Evolutionary conservation across 2,888 invertebrate genomes (phyloP), one percentile per base, ranked within the genome.

Genomic region (Sphecodes monilicornis): DNA sequence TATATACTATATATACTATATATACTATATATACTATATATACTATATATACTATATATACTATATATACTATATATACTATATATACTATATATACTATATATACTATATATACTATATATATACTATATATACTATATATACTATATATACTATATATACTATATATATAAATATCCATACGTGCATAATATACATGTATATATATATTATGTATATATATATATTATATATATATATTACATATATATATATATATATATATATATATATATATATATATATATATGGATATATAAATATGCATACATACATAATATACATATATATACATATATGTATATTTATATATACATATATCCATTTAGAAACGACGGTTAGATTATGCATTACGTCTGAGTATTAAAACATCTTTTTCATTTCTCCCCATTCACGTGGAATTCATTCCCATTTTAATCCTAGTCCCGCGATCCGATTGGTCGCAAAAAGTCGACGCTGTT

Each of bases 311-410:
- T n/a, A n/a, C n/a, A n/a, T n/a, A n/a, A 32, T 64, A 18, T 26
- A 29, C 29, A 60, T 60, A 64, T 18, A 64, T 2, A 64, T 64
- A 87, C 91, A 91, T 90, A 90, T 84, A 92, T 92, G n/a, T 50
- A 72, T 46, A 70, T 29, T 22, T 64, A 50, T 41, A 36, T 79
- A 72, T 76, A 68, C 76, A 84, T 64, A 77, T 64, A 54, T 80
- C 90, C 86, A 92, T 92, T 92, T 91, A 91, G 91, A 91, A 93
- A 93, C 91, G 93, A 93, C 90, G 90, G 84, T 91, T 91, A 91
- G 91, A 92, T 91, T 90, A 89, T 90, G 92, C 84, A 87, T 92
- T 92, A 91, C 88, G 91, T 91, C 87, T 85, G 90, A 92, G 91
- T 92, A 92, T 91, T 91, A 91, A 92, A 92, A 92, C 88, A 88